Base-by-base conservation (phyloP, 2,888 invertebrate species). In the Idaea aversata region DNA sequence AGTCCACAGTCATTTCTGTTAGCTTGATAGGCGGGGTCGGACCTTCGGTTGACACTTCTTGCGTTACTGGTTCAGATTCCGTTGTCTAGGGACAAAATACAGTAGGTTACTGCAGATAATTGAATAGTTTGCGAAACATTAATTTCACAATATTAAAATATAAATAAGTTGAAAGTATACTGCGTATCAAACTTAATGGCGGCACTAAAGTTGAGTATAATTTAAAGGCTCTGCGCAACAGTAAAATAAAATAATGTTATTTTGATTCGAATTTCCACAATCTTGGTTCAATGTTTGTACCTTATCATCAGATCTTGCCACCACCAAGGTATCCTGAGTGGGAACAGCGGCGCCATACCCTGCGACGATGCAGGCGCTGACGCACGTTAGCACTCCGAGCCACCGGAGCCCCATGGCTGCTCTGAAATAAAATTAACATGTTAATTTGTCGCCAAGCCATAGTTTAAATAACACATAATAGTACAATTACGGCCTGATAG, bases 1-100 rank as follows among this genome's bases (percentile, higher is more conserved):
- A 95, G 57, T 89, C 85, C 15, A 96, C 93, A 38, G 93, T 88
- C 93, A 96, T 94, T 72, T 94, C 94, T 16, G 94, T 94, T 74
- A 95, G 85, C 81, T 95, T 88, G 65, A 91, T 84, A 0, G 90
- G 88, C 1, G 77, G 76, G 6, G 70, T 74, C 0, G 88, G 80
- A 62, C 81, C 89, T n/a, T 84, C 85, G 2, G 90, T 87, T 2
- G 83, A 76, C 10, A 70, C 16, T 16, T 80, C 82, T 4, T 72
- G 66, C 15, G 77, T 58, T 4, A 74, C 38, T 13, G 70, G 36
- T 5, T 77, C 65, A 5, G 75, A 63, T 59, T 76, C 77, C 34
- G 72, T 71, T 5, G 63, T 72, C 74, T 74, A 67, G 57, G 15
- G 15, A 63, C 6, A 25, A 15, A 35, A 57, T 25, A 25, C 25